Evolutionary conservation across 92 coral and sea anemone species (phyloP).

Genomic region (Pocillopora meandrina): DNA sequence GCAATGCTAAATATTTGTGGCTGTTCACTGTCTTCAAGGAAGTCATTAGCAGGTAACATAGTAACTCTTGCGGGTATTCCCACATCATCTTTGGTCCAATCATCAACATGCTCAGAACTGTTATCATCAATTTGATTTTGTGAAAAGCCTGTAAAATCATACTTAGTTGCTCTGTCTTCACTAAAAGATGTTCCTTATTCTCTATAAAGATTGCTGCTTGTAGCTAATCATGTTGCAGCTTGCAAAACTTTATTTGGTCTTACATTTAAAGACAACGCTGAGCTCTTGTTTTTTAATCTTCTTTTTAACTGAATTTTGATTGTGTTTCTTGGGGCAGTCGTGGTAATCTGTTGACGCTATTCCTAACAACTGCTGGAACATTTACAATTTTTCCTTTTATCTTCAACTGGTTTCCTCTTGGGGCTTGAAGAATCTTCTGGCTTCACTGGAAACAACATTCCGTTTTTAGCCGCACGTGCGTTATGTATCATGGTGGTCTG

Average conservation of each 20-base stretch:
- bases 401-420: slow-evolving; percentile 22
- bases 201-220: too few species aligned
- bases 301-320: not conserved
- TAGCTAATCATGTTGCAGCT: too few species aligned
- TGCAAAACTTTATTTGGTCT: too few species aligned
- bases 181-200: not conserved
- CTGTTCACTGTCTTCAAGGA: slow-evolving; percentile 8
- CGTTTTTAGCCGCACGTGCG: too few species aligned
- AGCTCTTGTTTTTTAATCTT: too few species aligned
- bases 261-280: too few species aligned
- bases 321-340: not conserved
- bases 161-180: not conserved
- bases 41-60: slow-evolving; percentile 16
- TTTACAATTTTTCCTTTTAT: slow-evolving; percentile 39
- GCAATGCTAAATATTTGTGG: too few species aligned
- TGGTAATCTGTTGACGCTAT: not conserved
- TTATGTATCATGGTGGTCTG: too few species aligned
- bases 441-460: too few species aligned
- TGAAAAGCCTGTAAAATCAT: not conserved
- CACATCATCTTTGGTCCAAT: slow-evolving; percentile 16
- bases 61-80: slow-evolving; percentile 27
- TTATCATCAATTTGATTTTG: too few species aligned
- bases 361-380: slow-evolving; percentile 35
- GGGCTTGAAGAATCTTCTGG: too few species aligned
- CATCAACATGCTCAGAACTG: not conserved